Evolutionary conservation across 2,113 vertebrate species (phyloP).

Genomic region (Ranitomeya variabilis): DNA sequence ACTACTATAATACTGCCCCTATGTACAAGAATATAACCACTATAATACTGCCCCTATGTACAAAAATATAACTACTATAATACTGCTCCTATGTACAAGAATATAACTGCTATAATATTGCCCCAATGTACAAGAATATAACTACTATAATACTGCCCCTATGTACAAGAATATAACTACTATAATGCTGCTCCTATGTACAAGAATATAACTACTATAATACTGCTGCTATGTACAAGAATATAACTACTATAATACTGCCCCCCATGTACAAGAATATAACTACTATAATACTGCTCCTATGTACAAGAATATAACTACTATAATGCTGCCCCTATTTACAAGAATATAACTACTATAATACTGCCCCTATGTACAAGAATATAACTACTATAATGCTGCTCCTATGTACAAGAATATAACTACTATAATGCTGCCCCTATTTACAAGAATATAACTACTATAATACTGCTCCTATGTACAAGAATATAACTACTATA

Average conservation of each 20-base stretch:
- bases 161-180: constrained; percentile 6
- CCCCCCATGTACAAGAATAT: background rate
- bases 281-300: background rate
- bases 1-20: background rate
- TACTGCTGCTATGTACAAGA: background rate
- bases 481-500: background rate
- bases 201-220: constrained; percentile 15
- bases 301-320: background rate
- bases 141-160: background rate
- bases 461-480: background rate
- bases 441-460: background rate
- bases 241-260: constrained; percentile 4
- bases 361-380: background rate
- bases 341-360: background rate
- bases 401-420: background rate
- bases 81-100: background rate
- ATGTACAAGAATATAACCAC: background rate
- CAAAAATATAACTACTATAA: background rate
- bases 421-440: background rate
- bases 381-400: constrained; percentile 1
- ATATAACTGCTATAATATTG: constrained; percentile 2
- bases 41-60: background rate
- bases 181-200: background rate
- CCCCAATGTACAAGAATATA: background rate
- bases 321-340: background rate